Conservation (phyloP, 2,113 vertebrate species). For the Barnardius zonarius region DNA sequence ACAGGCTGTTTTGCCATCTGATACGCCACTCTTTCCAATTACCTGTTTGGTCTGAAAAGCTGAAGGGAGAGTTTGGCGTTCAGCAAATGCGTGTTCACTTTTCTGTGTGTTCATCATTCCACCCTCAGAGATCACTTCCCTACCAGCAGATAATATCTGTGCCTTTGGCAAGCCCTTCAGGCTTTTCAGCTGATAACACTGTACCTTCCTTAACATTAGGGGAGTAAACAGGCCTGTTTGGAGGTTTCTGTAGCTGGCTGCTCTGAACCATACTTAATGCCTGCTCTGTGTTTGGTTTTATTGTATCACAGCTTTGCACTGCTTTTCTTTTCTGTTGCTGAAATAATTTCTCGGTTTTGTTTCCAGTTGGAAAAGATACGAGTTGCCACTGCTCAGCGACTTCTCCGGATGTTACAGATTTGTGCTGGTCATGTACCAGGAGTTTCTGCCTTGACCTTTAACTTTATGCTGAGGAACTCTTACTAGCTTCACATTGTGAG, state of each 20-base stretch:
- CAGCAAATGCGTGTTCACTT: neutral
- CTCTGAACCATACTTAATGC: neutral
- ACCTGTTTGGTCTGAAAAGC: neutral
- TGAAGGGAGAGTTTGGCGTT: neutral
- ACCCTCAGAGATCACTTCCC: neutral
- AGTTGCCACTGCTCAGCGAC: slow-evolving; percentile 64
- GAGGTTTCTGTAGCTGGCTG: neutral
- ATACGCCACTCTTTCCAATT: neutral
- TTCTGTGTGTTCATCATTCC: neutral
- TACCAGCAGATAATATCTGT: neutral
- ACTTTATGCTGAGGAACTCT: slow-evolving; percentile 47
- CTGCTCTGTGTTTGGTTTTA: neutral
- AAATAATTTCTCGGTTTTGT: neutral
- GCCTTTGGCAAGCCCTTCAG: neutral
- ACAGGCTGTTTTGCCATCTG: neutral
- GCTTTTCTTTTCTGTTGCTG: neutral
- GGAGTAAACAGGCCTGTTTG: neutral
- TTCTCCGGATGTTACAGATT: slow-evolving; percentile 71
- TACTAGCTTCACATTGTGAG: slow-evolving; percentile 23
- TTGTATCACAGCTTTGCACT: neutral
- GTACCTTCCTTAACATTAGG: neutral
- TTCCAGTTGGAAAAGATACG: slow-evolving; percentile 62
- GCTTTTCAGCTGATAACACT: neutral
- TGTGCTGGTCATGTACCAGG: slow-evolving; percentile 70
- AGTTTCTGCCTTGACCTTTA: slow-evolving; percentile 72